A percentile compares a stretch with the other conserved stretches of the same genome.
Evolutionary conservation across 2,888 invertebrate species (phyloP).

Genomic region (Hirtodrosophila confusa): DNA sequence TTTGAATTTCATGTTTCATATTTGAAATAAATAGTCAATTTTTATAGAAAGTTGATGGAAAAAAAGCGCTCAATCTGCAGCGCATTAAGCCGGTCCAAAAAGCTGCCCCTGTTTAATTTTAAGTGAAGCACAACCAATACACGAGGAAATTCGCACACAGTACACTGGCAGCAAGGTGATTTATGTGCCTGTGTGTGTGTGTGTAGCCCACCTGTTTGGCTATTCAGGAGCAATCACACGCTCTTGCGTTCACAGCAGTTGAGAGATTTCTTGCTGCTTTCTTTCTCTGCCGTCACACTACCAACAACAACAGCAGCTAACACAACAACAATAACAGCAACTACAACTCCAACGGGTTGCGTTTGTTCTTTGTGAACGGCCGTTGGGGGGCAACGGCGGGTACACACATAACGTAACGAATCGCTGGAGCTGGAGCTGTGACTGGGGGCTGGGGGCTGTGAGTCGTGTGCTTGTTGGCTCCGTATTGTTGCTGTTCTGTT

Average conservation of each 20-base stretch:
- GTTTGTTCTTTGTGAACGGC: constrained; percentile 70
- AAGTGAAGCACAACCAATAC: constrained; percentile 34
- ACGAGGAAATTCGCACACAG: constrained; percentile 28
- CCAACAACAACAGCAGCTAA: constrained; percentile 9
- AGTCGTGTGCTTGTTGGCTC: constrained; percentile 59
- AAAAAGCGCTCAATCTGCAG: constrained; percentile 9
- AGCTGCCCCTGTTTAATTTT: constrained; percentile 22
- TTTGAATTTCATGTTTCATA: no score
- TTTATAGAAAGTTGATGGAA: no score
- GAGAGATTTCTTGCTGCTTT: constrained; percentile 67
- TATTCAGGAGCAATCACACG: constrained; percentile 74
- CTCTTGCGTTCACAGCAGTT: constrained; percentile 61
- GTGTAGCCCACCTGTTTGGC: constrained; percentile 64
- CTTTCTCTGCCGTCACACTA: constrained; percentile 46
- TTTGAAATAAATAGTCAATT: no score
- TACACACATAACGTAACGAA: constrained; percentile 60
- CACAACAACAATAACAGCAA: constrained; percentile 24
- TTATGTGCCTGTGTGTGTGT: constrained; percentile 33
- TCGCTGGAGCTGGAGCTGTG: constrained; percentile 45
- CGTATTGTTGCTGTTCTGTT: constrained; percentile 33
- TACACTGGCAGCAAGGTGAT: constrained; percentile 23
- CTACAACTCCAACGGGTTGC: constrained; percentile 59
- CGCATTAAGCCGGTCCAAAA: constrained; percentile 15
- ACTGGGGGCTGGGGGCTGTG: constrained; percentile 27
- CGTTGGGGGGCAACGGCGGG: constrained; percentile 46